These are phyloP conservation scores for Stenopsyche tienmushanensis DNA, from an alignment of 1,140 invertebrate species.

Conservation along the genomic window DNA sequence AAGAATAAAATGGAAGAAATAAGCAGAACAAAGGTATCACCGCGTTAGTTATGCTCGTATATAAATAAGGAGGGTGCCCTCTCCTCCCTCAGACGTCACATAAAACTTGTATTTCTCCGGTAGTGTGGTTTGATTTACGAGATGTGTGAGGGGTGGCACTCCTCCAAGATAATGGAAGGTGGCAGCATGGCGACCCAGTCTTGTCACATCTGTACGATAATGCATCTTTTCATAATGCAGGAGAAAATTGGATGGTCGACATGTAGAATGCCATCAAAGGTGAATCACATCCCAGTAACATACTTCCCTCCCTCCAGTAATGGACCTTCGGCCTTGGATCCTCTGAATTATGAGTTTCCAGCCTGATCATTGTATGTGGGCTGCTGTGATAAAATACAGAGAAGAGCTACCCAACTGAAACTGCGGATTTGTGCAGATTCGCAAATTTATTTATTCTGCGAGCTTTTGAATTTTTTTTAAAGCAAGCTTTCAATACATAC, in stretches of 20 bases:
- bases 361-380: too few species aligned
- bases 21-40: constrained; percentile 31
- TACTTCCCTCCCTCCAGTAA: too few species aligned
- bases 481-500: too few species aligned
- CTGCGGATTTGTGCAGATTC: too few species aligned
- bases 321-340: too few species aligned
- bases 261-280: background rate
- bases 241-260: background rate
- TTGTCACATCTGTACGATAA: constrained; percentile 23
- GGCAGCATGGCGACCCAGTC: too few species aligned
- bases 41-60: constrained; percentile 21
- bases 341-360: too few species aligned
- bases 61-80: constrained; percentile 9
- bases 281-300: constrained; percentile 9
- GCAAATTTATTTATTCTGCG: too few species aligned
- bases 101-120: constrained; percentile 25
- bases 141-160: background rate
- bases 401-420: too few species aligned
- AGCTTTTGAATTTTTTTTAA: too few species aligned
- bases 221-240: constrained; percentile 17
- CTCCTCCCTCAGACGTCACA: constrained; percentile 19
- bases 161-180: constrained; percentile 11
- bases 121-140: constrained; percentile 34
- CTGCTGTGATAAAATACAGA: too few species aligned
- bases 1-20: constrained; percentile 28